A percentile compares a stretch with the other conserved stretches of the same genome.
Conservation (phyloP, 2,797 vertebrate species). For the Selene dorsalis region DNA sequence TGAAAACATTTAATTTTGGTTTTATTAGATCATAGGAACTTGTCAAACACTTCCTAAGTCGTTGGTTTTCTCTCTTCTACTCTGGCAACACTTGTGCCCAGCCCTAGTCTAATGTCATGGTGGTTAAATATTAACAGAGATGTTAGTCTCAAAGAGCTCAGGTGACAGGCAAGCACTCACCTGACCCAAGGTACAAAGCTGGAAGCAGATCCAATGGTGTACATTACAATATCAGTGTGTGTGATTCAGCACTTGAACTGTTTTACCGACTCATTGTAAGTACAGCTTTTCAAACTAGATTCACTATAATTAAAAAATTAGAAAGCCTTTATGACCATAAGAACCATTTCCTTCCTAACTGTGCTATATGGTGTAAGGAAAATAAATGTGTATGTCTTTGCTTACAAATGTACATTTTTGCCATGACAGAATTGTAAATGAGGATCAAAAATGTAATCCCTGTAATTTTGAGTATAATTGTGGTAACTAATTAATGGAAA, state of each 20-base stretch:
- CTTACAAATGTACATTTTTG: not conserved
- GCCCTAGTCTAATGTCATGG: not conserved
- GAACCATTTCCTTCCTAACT: too few species aligned
- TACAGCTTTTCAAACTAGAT: not conserved
- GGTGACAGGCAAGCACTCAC: conserved; percentile 40
- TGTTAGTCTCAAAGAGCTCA: conserved; percentile 42
- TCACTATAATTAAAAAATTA: not conserved
- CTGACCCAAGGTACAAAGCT: conserved; percentile 17
- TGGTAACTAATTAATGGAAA: not conserved
- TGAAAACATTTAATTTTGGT: not conserved
- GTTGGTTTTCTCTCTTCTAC: not conserved
- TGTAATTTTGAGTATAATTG: not conserved
- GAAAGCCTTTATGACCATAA: too few species aligned
- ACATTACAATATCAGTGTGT: not conserved
- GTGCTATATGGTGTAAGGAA: not conserved
- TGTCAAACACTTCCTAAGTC: not conserved
- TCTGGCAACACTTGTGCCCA: not conserved
- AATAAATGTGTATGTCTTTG: not conserved
- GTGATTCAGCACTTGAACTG: not conserved
- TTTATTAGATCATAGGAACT: not conserved
- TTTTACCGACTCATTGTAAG: not conserved
- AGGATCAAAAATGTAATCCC: not conserved
- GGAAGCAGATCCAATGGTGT: not conserved
- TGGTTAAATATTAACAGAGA: conserved; percentile 73
- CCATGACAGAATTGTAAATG: not conserved